A percentile compares a stretch with the other conserved stretches of the same genome.
phyloP scores from a whole-genome alignment of 1,140 invertebrate species.

The Diuraphis noxia region DNA sequence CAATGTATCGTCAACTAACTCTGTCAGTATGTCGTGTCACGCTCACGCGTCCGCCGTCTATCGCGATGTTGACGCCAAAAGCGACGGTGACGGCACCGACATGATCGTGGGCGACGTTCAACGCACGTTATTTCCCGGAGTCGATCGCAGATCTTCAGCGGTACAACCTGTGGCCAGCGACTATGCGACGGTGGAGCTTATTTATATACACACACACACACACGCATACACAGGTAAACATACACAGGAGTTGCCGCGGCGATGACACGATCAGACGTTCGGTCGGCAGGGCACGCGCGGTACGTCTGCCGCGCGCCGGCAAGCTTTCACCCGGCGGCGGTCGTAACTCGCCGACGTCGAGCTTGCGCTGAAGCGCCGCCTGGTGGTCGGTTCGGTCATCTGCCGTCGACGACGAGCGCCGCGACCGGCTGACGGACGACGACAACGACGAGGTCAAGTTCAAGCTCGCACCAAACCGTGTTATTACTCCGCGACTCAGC shows the following conservation, averaged over 20 bases:
- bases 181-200: not conserved
- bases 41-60: not conserved
- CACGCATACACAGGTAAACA: not conserved
- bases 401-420: not conserved
- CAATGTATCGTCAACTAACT: not conserved
- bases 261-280: not conserved
- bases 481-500: not conserved
- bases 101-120: not conserved
- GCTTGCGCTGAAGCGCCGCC: constrained; percentile 22
- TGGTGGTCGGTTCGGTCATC: not conserved
- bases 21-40: not conserved
- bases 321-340: constrained; percentile 45
- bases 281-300: constrained; percentile 21
- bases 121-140: not conserved
- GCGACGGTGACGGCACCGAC: not conserved
- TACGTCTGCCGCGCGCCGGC: constrained; percentile 35
- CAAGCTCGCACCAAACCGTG: constrained; percentile 13
- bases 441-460: constrained; percentile 47
- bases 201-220: not conserved
- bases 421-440: constrained; percentile 8
- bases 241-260: too few relatives aligned
- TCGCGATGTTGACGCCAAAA: not conserved
- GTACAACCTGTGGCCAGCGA: too few relatives aligned
- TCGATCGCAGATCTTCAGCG: not conserved
- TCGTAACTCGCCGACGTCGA: constrained; percentile 3